phyloP scores from a whole-genome alignment of 1,140 invertebrate genomes.

The Apis dorsata region DNA sequence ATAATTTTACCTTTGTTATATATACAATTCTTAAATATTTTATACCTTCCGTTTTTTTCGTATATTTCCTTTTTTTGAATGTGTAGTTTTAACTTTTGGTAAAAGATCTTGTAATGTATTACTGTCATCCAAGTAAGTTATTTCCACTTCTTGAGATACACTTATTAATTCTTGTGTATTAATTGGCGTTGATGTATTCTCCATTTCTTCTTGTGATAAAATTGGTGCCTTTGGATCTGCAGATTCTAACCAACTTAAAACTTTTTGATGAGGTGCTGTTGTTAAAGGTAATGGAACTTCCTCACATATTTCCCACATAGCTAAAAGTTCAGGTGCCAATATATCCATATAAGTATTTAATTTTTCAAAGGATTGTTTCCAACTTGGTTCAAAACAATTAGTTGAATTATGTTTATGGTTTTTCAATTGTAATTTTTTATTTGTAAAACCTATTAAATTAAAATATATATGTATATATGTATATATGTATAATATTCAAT shows the following conservation, averaged over 20 bases:
- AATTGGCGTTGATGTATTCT: constrained; percentile 53
- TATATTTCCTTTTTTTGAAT: constrained; percentile 22
- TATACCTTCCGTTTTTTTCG: constrained; percentile 43
- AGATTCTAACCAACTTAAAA: constrained; percentile 73
- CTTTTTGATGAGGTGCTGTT: constrained; percentile 71
- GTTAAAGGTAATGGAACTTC: constrained; percentile 57
- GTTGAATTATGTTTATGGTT: neutral
- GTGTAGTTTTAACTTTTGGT: constrained; percentile 58
- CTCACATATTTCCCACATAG: constrained; percentile 74
- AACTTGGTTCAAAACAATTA: constrained; percentile 52
- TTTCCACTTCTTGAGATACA: constrained; percentile 67
- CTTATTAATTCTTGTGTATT: constrained; percentile 71
- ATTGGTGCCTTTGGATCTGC: constrained; percentile 17
- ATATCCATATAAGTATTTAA: constrained; percentile 72
- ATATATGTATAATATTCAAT: neutral
- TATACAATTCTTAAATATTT: neutral
- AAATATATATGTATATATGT: neutral
- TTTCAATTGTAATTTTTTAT: constrained; percentile 61
- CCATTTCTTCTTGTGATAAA: constrained; percentile 51
- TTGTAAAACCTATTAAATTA: constrained; percentile 66
- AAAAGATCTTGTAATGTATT: constrained; percentile 55
- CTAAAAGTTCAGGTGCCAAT: constrained; percentile 73
- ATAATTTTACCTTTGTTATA: neutral
- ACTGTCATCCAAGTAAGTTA: constrained; percentile 45
- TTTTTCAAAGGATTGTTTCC: constrained; percentile 72